Evolutionary conservation across 2,888 invertebrate genomes (phyloP), one percentile per base, ranked within the genome.

Genomic region (Nymphalis polychloros): DNA sequence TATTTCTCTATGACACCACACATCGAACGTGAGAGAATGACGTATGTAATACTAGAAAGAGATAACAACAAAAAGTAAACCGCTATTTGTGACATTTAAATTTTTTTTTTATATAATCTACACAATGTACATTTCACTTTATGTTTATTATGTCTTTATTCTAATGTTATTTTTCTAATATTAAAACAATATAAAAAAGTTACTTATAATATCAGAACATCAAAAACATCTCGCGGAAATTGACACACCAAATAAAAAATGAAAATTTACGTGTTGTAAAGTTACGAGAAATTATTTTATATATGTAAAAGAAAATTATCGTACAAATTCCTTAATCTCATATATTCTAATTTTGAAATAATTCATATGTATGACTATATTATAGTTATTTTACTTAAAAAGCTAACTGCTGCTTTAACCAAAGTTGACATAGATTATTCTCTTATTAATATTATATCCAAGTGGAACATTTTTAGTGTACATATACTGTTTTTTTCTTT

Each of bases 21-120:
- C 90, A 91, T 88, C 85, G 90, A 92, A 91, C 89, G 87, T 88
- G 88, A 90, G 85, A 85, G 86, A 89, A 89, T 91, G 90, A 91
- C 90, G 89, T 77, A 77, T 65, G 70, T 75, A 70, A 70, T 62
- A 69, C 59, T 57, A 60, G 70, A 75, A 72, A 75, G 75, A 74
- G 75, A 75, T 66, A 73, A 63, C 57, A 63, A 55, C 55, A 67
- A 71, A 64, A 64, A 53, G 47, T 41, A 13, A 55, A 23, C 23
- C 17, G 31, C 1, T 31, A 65, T 49, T 57, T 48, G 49, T 55
- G 61, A 63, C 46, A 46, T 57, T 60, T 63, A 57, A 35, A n/a
- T 41, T 1, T 7, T 7, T 27, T 23, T 53, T 27, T 57, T 35
- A 31, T 55, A 55, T 55, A n/a, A 8, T 55, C n/a, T 55, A 19